A percentile compares a stretch with the other conserved stretches of the same genome.
Evolutionary conservation across 2,113 vertebrate genomes (phyloP).

Genomic region (Rhabdomys dilectus): DNA sequence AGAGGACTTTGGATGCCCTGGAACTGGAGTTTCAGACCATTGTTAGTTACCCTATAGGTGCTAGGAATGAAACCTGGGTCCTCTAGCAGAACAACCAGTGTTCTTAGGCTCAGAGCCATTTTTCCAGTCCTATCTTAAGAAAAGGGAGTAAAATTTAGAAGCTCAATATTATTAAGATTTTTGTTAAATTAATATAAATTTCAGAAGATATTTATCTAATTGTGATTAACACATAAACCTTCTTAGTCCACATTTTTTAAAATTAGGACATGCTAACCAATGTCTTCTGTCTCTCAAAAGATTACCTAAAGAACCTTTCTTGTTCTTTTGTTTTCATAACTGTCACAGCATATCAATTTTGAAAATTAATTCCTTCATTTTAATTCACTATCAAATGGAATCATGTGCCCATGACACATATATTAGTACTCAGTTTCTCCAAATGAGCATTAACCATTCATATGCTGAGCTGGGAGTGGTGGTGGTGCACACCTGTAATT

Average conservation of each 20-base stretch:
- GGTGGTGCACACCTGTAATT: neutral
- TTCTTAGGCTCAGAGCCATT: neutral
- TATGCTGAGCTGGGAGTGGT: too few species aligned
- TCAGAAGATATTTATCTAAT: constrained; percentile 35
- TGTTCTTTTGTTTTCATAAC: neutral
- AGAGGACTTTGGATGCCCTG: neutral
- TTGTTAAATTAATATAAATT: neutral
- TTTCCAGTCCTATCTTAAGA: neutral
- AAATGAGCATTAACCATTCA: neutral
- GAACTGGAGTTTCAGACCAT: neutral
- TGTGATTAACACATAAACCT: constrained; percentile 33
- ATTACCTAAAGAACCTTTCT: neutral
- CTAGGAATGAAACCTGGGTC: neutral
- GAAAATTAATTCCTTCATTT: constrained; percentile 33
- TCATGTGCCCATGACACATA: neutral
- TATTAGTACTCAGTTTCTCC: constrained; percentile 14
- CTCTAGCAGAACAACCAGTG: neutral
- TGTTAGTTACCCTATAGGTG: neutral
- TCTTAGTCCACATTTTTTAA: neutral
- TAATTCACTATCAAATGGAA: constrained; percentile 21
- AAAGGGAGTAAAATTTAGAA: neutral
- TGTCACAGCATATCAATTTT: constrained; percentile 23
- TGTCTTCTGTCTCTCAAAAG: neutral
- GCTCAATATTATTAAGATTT: neutral
- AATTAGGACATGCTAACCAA: constrained; percentile 6